Evolutionary conservation across 2,113 vertebrate species (phyloP).

Genomic region (Dipodomys merriami): DNA sequence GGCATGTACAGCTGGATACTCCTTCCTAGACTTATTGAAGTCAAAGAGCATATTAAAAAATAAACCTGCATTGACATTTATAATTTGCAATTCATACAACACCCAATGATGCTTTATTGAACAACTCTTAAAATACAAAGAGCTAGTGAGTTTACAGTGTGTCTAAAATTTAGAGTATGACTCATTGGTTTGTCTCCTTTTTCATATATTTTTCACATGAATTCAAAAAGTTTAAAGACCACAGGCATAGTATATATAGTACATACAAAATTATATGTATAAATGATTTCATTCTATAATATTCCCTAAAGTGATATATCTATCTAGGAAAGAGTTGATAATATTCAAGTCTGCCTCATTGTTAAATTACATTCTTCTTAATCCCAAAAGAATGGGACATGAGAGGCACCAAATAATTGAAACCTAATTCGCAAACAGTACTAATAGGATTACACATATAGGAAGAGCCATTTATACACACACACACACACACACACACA

Average conservation of each 20-base stretch:
- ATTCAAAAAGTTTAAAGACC: conserved; percentile 26
- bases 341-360: background rate
- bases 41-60: conserved; percentile 58
- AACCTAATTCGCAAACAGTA: background rate
- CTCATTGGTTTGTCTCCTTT: background rate
- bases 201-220: background rate
- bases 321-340: background rate
- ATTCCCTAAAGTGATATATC: background rate
- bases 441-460: conserved; percentile 12
- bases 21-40: conserved; percentile 33
- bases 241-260: accelerated
- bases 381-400: conserved; percentile 41
- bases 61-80: background rate
- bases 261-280: conserved; percentile 30
- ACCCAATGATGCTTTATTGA: conserved; percentile 10
- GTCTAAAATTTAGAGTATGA: conserved; percentile 14
- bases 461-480: background rate
- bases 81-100: background rate
- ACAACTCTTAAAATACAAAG: conserved; percentile 33
- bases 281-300: conserved; percentile 1
- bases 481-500: background rate
- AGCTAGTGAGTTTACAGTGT: background rate
- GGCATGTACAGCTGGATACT: background rate
- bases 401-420: conserved; percentile 12
- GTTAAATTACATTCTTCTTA: conserved; percentile 19